Percentiles rank a stretch among this genome's conserved stretches.
Conservation (phyloP, 2,888 invertebrate genomes). For the Acholoe squamosa region DNA sequence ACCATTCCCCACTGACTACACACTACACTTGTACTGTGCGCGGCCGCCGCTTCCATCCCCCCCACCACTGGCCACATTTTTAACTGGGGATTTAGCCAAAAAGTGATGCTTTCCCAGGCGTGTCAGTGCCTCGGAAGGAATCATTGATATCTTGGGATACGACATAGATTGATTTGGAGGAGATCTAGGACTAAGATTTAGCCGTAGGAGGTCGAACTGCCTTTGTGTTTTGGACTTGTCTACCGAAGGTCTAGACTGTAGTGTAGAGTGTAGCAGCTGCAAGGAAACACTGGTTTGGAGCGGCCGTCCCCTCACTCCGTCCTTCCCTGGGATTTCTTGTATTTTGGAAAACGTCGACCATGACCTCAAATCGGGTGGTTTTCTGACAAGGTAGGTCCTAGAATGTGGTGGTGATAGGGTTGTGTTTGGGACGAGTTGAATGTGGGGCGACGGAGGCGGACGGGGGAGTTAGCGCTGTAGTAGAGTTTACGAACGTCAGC, state of each 20-base stretch:
- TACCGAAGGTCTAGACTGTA: neutral
- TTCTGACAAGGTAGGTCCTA: constrained; percentile 42
- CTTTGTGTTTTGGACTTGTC: neutral
- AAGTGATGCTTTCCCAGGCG: neutral
- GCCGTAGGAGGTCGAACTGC: neutral
- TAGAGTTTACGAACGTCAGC: neutral
- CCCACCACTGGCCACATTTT: neutral
- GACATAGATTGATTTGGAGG: neutral
- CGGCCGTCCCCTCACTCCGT: no score
- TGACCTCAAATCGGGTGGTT: neutral
- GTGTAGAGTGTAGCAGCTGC: neutral
- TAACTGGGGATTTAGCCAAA: neutral
- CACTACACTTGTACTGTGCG: constrained; percentile 7
- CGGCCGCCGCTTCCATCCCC: neutral
- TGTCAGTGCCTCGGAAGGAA: constrained; percentile 17
- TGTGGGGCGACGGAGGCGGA: neutral
- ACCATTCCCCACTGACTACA: constrained; percentile 35
- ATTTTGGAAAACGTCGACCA: neutral
- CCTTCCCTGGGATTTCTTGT: neutral
- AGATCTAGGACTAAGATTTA: neutral
- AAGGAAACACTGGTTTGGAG: no score
- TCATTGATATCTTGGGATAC: neutral
- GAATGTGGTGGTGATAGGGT: neutral
- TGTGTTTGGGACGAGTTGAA: neutral
- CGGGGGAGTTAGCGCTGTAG: neutral